Base-by-base conservation (phyloP, 2,113 vertebrate genomes). In the Acrocephalus arundinaceus region DNA sequence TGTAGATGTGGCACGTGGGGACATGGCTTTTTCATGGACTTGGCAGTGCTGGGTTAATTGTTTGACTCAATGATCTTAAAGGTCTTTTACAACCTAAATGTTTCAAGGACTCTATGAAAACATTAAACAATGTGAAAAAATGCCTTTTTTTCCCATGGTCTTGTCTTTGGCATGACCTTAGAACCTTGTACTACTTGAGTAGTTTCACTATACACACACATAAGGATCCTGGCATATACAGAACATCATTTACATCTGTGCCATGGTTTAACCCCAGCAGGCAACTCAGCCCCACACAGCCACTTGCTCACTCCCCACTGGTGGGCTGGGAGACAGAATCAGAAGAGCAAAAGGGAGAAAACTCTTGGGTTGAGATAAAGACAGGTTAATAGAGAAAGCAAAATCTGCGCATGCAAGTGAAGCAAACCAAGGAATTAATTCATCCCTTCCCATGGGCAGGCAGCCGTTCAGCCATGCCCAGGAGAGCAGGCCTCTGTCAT, bases 121-220 rank as follows among this genome's bases (percentile, higher is more conserved):
- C 63, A 63, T 35, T 66, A 66, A 87, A 72, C 18, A 65, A 15
- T 58, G 18, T 30, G 20, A 2, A 18, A 22, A 91, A 72, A 20
- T 0, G 2, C 4, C 8, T 10, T 35, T 49, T 61, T 45, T 16
- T 3, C 3, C 18, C 21, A 20, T 8, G 11, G 6, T 72, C 46
- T 91, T 68, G 10, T 62, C 22, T 73, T 62, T 70, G 77, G 27
- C 31, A 13, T 28, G 20, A 58, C 71, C 70, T 77, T 33, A 58
- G n/a, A 66, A 41, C 52, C 62, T 62, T n/a, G 19, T 39, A 37
- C 41, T 87, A 46, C 37, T 87, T 55, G 14, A 70, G 39, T 43
- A 67, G 23, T 31, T 71, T 39, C 67, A 63, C 45, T 88, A 21
- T 88, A 21, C 21, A 30, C 7, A 21, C 15, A 35, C 9, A 1